phyloP scores from a whole-genome alignment of 2,797 vertebrate genomes.

The Thalassophryne amazonica region DNA sequence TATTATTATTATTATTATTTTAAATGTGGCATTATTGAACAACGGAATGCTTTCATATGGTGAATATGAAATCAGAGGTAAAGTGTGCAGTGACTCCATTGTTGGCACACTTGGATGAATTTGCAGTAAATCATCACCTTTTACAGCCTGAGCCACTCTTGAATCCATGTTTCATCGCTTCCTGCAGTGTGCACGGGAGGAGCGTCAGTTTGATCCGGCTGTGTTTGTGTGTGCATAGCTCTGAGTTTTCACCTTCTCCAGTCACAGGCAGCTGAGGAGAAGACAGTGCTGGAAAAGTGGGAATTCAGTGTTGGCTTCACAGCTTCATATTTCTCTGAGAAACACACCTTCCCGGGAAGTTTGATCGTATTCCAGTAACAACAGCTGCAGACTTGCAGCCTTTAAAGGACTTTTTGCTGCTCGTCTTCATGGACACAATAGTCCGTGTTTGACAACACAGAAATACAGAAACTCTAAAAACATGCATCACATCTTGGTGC shows the following conservation, averaged over 20 bases:
- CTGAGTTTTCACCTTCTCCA: conserved; percentile 47
- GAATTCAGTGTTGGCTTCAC: conserved; percentile 2
- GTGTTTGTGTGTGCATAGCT: conserved; percentile 38
- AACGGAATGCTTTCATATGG: too few species aligned
- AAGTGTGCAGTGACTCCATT: too few species aligned
- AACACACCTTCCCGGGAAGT: conserved; percentile 1
- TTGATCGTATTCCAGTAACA: conserved; percentile 2
- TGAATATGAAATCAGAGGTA: too few species aligned
- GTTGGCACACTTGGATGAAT: too few species aligned
- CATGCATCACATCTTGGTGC: too few species aligned
- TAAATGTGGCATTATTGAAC: too few species aligned
- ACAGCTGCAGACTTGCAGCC: neutral
- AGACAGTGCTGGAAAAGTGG: conserved; percentile 3
- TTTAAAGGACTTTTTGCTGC: neutral
- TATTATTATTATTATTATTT: too few species aligned
- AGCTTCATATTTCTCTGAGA: conserved; percentile 9
- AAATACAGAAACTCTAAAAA: too few species aligned
- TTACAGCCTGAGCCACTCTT: too few species aligned
- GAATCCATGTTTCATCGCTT: conserved; percentile 22
- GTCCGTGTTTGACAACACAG: too few species aligned
- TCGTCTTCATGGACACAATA: too few species aligned
- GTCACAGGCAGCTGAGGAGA: conserved; percentile 58
- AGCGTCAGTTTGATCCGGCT: conserved; percentile 32
- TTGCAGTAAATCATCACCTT: too few species aligned
- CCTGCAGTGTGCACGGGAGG: neutral